Base-by-base conservation (phyloP, 2,113 vertebrate species). In the Capreolus pygargus region DNA sequence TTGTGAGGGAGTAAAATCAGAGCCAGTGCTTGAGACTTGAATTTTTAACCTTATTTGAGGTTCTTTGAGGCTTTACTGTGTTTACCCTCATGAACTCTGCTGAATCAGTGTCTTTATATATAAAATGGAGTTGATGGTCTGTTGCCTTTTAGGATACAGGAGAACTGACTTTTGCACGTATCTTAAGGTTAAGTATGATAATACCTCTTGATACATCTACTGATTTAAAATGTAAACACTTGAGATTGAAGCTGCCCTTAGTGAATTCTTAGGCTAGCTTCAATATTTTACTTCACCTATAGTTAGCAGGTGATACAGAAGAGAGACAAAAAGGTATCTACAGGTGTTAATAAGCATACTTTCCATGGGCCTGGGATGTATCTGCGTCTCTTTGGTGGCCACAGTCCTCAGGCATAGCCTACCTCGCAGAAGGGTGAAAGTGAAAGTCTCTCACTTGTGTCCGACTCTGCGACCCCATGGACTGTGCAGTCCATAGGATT, bases 31-130 rank as follows among this genome's bases (percentile, higher is more conserved):
- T 94, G 27, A 79, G 78, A 60, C 57, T 89, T 81, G 30, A 86
- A 58, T 97, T 86, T 91, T 91, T 91, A 87, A 94, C 17, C 16
- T 43, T 91, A 36, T 64, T 86, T 86, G 50, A 94, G 43, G 52
- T 86, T 85, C 79, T 79, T 45, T 12, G 16, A 90, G 30, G 12
- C 52, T 70, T 87, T 93, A 14, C 43, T 61, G n/a, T 57, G 39
- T 91, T 94, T 86, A 58, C 33, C 10, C 1, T 76, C 12, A 36
- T 43, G 74, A 87, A 55, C 30, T 54, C 25, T 60, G 39, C 33
- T 94, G 54, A 76, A 83, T 94, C n/a, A 47, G 12, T 94, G 55
- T 79, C 43, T 94, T 83, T 33, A 78, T 88, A 50, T 84, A 27
- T 94, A 84, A 88, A 88, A 84, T 96, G 39, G 88, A 83, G 28